Evolutionary conservation across 2,797 vertebrate species (phyloP), one percentile per base, ranked within the genome.

Genomic region (Thaleichthys pacificus): DNA sequence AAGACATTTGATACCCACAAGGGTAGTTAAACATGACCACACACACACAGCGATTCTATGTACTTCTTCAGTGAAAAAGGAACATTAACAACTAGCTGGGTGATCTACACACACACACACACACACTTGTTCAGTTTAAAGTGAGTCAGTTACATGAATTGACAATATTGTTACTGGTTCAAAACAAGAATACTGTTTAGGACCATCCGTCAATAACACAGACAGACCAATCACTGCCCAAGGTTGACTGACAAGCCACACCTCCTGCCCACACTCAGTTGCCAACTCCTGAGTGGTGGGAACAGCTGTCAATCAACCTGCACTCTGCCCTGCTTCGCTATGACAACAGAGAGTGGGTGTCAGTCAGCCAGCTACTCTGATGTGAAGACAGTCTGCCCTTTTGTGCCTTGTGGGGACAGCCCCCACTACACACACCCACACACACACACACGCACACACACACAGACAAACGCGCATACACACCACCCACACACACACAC

Each of bases 321-420:
- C 80, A 84, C 77, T 75, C 76, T 12, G 26, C 71, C 82, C 72
- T 64, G 74, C 77, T 80, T 86, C 70, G 74, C 87, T 74, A 87
- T 89, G 89, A 84, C 88, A 91, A 91, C 84, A 78, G 75, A 83
- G 79, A 62, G 79, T 67, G 76, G 76, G 71, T 87, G 87, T 88
- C 19, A 21, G 66, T 47, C 78, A 84, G 83, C 77, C 71, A 58
- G 77, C 70, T 77, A 61, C 68, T 82, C 67, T 68, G 85, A 87
- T 83, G 82, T 84, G 75, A 70, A 77, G 79, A 81, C 74, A 76
- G 74, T 86, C 69, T 66, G 73, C 63, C 75, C 68, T 69, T 61
- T 38, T 7, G 35, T 38, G 49, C 14, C 49, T 73, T 74, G 80
- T 85, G n/a, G 86, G 82, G 82, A 83, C 79, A 75, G 74, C 3